A percentile compares a stretch with the other conserved stretches of the same genome.
Evolutionary conservation across 2,797 vertebrate species (phyloP).

Genomic region (Pristis pectinata): DNA sequence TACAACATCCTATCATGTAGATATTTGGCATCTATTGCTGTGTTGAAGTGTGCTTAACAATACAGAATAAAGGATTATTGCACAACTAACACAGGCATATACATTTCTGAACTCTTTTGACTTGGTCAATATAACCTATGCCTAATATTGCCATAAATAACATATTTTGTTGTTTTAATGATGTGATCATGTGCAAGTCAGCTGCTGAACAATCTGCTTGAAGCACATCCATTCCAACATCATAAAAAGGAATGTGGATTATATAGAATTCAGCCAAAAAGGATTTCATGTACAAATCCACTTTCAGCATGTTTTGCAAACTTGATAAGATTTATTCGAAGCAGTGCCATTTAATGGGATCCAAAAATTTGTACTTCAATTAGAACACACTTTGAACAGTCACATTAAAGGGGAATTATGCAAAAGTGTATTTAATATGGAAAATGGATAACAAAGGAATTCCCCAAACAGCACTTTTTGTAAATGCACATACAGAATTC

Average conservation of each 20-base stretch:
- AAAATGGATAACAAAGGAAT: neutral
- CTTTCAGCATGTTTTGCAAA: neutral
- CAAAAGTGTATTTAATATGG: neutral
- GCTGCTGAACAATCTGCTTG: too few relatives aligned
- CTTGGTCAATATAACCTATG: neutral
- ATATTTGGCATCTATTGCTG: conserved; percentile 51
- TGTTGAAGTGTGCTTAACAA: conserved; percentile 44
- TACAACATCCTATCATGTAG: conserved; percentile 46
- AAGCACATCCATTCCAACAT: neutral
- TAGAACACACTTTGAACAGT: neutral
- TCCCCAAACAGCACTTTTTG: neutral
- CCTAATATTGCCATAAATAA: neutral
- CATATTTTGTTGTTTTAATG: neutral
- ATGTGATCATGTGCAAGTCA: neutral
- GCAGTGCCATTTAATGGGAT: neutral
- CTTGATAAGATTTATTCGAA: neutral
- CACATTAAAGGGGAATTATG: neutral
- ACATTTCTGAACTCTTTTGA: neutral
- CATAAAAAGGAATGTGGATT: neutral
- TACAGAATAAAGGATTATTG: conserved; percentile 49
- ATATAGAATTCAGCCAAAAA: neutral
- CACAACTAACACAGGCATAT: neutral
- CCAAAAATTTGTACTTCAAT: neutral
- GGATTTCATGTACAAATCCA: neutral
- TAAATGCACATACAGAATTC: neutral